Conservation (phyloP, 2,113 vertebrate genomes). For the Cephalopterus ornatus region DNA sequence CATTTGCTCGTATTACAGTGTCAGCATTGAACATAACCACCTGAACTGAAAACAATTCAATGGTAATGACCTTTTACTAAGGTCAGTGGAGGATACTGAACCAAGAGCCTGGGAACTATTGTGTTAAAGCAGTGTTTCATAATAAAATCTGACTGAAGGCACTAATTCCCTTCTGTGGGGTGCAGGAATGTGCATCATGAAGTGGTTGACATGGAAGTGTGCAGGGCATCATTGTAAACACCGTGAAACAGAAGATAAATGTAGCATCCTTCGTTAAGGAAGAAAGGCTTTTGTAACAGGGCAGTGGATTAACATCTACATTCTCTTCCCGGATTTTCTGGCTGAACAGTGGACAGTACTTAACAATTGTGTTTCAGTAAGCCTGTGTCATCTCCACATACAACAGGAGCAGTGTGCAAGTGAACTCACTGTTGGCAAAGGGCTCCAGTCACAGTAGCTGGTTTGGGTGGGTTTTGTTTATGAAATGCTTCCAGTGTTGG, state of each 20-base stretch:
- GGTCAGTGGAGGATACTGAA: neutral
- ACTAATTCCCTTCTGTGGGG: neutral
- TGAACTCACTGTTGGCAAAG: neutral
- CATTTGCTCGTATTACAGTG: neutral
- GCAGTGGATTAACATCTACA: neutral
- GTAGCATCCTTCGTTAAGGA: neutral
- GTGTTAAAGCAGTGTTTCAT: neutral
- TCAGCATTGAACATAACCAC: neutral
- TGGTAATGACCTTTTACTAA: neutral
- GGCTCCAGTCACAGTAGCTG: neutral
- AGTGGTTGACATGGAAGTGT: rapidly evolving
- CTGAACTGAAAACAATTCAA: neutral
- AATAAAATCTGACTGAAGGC: neutral
- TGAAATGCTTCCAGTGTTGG: neutral
- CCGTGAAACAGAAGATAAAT: neutral
- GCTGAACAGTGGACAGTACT: neutral
- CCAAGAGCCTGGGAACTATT: neutral
- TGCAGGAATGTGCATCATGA: neutral
- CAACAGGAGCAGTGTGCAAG: neutral
- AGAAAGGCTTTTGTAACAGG: neutral
- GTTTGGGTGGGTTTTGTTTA: neutral
- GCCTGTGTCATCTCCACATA: neutral
- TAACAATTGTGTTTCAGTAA: neutral
- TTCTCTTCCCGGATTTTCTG: neutral
- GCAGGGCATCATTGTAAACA: neutral